Evolutionary conservation across 2,797 vertebrate species (phyloP).

Genomic region (Coccyzus lansbergi): DNA sequence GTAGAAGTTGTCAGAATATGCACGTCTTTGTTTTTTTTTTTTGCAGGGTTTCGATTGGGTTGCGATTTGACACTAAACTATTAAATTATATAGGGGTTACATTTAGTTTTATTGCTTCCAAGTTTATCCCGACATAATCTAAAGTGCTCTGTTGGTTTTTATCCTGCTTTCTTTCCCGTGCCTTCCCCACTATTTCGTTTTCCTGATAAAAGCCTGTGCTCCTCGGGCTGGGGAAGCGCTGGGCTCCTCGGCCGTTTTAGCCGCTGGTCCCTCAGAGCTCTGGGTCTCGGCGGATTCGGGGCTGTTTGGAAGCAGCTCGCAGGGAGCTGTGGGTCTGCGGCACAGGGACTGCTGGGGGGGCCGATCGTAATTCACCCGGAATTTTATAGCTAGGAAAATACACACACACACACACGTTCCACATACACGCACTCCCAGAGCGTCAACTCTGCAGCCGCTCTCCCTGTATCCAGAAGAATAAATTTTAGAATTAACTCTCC

Average conservation of each 20-base stretch:
- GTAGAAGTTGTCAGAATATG: constrained; percentile 2
- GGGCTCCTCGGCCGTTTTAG: background rate
- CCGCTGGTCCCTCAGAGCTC: background rate
- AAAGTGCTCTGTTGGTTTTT: background rate
- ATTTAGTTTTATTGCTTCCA: constrained; percentile 70
- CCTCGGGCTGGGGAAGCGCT: background rate
- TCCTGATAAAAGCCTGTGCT: background rate
- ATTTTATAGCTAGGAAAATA: constrained; percentile 62
- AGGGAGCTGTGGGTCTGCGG: background rate
- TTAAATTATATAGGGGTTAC: constrained; percentile 72
- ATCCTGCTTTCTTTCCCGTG: background rate
- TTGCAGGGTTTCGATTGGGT: constrained; percentile 32
- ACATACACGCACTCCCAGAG: background rate
- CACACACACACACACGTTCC: background rate
- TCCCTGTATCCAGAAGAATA: background rate
- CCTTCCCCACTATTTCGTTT: constrained; percentile 7
- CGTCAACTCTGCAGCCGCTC: constrained; percentile 1
- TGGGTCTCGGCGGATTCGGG: background rate
- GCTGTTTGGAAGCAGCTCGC: constrained; percentile 25
- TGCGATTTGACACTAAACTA: constrained; percentile 68
- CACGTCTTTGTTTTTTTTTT: background rate
- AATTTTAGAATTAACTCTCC: background rate
- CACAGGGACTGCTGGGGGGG: background rate
- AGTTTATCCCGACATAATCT: constrained; percentile 61
- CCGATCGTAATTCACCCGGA: constrained; percentile 58